Percentiles rank a stretch among this genome's conserved stretches.
These are phyloP conservation scores for Chelonia mydas DNA, from an alignment of 2,797 vertebrate species.

Conservation along the genomic window DNA sequence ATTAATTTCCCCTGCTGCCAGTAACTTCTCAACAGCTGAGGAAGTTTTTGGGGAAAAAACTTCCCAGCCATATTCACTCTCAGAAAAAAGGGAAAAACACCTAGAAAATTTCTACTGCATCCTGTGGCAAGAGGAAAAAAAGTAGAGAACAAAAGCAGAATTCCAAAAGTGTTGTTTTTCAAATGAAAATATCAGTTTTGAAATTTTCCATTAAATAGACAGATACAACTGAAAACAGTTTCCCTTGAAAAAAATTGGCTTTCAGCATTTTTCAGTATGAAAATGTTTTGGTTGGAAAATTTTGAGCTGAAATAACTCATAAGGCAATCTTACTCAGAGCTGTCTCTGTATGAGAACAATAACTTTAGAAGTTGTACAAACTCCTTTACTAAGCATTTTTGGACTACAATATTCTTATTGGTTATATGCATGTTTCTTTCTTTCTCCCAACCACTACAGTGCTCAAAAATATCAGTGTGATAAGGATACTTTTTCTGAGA, in stretches of 20 bases:
- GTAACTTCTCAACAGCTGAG: background rate
- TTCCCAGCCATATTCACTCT: background rate
- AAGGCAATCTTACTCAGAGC: background rate
- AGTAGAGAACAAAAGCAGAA: too few species aligned
- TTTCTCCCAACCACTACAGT: background rate
- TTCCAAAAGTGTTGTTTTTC: too few species aligned
- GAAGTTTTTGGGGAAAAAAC: too few species aligned
- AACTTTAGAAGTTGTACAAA: background rate
- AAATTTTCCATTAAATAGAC: too few species aligned
- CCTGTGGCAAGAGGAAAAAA: background rate
- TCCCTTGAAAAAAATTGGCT: too few species aligned
- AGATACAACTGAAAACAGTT: too few species aligned
- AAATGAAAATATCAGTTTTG: too few species aligned
- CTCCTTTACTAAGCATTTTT: background rate
- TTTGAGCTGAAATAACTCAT: too few species aligned
- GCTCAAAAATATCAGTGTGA: background rate
- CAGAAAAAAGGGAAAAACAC: background rate
- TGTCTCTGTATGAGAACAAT: background rate
- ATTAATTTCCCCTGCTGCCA: background rate
- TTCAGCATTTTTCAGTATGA: too few species aligned
- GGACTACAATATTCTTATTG: accelerated
- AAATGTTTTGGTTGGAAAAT: too few species aligned
- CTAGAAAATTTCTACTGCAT: background rate
- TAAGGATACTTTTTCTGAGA: background rate
- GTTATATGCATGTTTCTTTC: background rate